phyloP scores from a whole-genome alignment of 1,140 invertebrate species.

The Lycorma delicatula region DNA sequence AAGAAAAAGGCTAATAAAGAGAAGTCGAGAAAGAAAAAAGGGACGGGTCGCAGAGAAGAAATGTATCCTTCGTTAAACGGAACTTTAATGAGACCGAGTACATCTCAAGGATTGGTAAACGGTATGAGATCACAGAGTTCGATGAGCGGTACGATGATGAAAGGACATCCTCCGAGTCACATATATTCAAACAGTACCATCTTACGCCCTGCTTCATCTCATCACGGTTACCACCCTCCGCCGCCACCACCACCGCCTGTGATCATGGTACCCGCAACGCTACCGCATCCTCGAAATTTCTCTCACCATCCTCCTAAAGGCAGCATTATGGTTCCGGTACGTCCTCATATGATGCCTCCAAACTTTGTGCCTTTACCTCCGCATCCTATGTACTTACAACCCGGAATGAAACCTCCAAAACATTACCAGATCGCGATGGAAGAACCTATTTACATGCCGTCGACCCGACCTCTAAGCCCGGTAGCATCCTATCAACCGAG shows the following conservation, averaged over 20 bases:
- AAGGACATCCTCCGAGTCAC: conserved; percentile 34
- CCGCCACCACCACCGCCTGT: conserved; percentile 28
- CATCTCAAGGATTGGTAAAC: conserved; percentile 7
- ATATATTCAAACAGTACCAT: conserved; percentile 36
- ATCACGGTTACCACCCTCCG: conserved; percentile 13
- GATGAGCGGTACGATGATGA: conserved; percentile 35
- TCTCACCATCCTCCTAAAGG: conserved; percentile 31
- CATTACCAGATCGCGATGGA: conserved; percentile 39
- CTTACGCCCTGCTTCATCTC: conserved; percentile 27
- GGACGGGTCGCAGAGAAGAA: conserved; percentile 41
- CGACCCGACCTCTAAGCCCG: conserved; percentile 46
- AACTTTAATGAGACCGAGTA: conserved; percentile 34
- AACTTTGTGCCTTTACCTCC: conserved; percentile 37
- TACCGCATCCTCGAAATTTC: conserved; percentile 31
- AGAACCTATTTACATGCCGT: conserved; percentile 53
- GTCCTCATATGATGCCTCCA: conserved; percentile 21
- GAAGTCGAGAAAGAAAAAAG: conserved; percentile 30
- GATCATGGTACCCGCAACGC: conserved; percentile 29
- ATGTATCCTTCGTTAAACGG: conserved; percentile 40
- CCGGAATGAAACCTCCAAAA: conserved; percentile 31
- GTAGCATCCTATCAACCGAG: conserved; percentile 51
- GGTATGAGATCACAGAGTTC: conserved; percentile 25
- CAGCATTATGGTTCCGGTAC: conserved; percentile 21
- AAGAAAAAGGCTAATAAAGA: conserved; percentile 39
- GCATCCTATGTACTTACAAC: conserved; percentile 37